These are phyloP conservation scores for Sclerurus mexicanus DNA, from an alignment of 2,113 vertebrate species.

Conservation along the genomic window DNA sequence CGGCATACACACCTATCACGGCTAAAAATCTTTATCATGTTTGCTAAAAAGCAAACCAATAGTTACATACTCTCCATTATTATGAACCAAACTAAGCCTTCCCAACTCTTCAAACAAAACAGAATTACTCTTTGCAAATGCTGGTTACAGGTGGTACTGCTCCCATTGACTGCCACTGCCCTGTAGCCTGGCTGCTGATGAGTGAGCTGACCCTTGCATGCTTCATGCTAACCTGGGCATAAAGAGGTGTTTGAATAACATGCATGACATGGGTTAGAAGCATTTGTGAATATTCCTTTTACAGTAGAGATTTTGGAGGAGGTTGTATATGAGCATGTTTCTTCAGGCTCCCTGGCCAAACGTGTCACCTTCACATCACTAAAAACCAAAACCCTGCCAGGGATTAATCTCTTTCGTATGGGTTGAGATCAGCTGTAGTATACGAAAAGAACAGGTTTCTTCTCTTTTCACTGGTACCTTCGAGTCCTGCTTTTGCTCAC, in stretches of 20 bases:
- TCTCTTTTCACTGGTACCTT: neutral
- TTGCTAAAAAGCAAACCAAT: neutral
- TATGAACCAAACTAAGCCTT: neutral
- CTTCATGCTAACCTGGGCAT: neutral
- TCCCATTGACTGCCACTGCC: neutral
- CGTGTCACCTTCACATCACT: neutral
- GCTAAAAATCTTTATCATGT: neutral
- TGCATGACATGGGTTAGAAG: neutral
- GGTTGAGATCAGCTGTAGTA: neutral
- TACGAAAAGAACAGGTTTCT: neutral
- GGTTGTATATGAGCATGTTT: rapidly evolving
- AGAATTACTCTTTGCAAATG: neutral
- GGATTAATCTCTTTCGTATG: neutral
- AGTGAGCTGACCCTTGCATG: neutral
- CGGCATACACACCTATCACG: neutral
- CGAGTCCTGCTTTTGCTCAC: neutral
- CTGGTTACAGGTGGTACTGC: neutral
- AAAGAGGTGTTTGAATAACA: neutral
- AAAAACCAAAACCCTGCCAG: neutral
- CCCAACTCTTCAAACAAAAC: neutral
- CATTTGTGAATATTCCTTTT: neutral
- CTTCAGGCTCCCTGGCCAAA: neutral
- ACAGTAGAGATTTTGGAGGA: neutral
- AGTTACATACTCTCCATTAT: too few species aligned
- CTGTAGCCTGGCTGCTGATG: neutral